Evolutionary conservation across 2,797 vertebrate species (phyloP), one percentile per base, ranked within the genome.

Genomic region (Sebastes melanostomus): DNA sequence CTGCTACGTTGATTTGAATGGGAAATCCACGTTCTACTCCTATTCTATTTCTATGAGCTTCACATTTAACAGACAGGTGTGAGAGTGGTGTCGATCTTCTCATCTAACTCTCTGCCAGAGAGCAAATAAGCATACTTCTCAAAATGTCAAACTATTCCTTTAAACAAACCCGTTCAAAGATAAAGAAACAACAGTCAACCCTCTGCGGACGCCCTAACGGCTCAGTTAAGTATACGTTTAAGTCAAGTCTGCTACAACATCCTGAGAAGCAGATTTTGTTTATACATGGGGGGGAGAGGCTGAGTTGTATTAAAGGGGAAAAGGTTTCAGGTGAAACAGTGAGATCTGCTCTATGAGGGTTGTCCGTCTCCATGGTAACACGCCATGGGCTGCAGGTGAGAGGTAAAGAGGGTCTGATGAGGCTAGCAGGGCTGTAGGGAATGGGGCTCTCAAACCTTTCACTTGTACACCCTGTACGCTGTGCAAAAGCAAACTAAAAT

Each of bases 351-450:
- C 79, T 81, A 71, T 79, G 78, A 96, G 96, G 96, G 96, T 96
- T 97, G 96, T 95, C 96, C 94, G 94, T 98, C 96, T 97, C 97
- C 96, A 97, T 97, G 97, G 96, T 90, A 92, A 94, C 91, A 86
- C 90, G 93, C 96, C 96, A 97, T 96, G 96, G 96, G 95, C 93
- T 94, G 88, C 90, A 90, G 91, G 87, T 89, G 92, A 90, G 83
- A 84, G 90, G 83, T 92, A 79, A 88, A 88, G 66, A 86, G 90
- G 84, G 86, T 92, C 88, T 85, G 87, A 87, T 81, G 91, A 90
- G 72, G 87, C 89, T 85, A 91, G 91, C 93, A 93, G 93, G 93
- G 93, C 94, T 95, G 93, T 93, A 94, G 88, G 75, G 90, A 93
- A 90, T 32, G 74, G 78, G 79, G 84, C 77, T 84, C 34, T 89